Evolutionary conservation across 2,888 invertebrate genomes (phyloP).

Genomic region (Calameuta pallipes): DNA sequence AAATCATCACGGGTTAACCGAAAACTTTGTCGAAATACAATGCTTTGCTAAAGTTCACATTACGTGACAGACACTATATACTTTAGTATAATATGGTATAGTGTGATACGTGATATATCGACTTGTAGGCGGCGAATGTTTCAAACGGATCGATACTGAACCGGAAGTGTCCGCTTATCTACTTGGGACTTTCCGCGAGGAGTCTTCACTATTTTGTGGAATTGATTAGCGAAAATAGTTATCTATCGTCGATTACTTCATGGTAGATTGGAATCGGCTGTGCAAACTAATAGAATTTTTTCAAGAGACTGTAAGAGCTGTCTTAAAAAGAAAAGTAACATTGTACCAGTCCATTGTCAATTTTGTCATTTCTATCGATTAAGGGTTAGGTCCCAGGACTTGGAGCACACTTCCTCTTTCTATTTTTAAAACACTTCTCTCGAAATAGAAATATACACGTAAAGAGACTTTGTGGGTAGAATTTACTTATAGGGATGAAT

Average conservation of each 20-base stretch:
- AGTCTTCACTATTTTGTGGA: neutral
- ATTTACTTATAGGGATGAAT: neutral
- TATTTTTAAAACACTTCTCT: neutral
- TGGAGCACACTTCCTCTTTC: neutral
- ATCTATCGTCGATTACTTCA: neutral
- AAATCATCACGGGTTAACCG: neutral
- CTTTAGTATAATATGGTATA: neutral
- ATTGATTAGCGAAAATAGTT: neutral
- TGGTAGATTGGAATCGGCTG: neutral
- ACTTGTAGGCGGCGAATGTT: slow-evolving; percentile 14
- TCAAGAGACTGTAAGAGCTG: neutral
- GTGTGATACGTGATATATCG: neutral
- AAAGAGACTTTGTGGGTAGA: neutral
- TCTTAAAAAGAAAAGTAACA: neutral
- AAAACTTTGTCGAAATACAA: neutral
- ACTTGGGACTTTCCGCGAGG: neutral
- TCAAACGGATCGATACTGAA: slow-evolving; percentile 18
- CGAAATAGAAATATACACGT: neutral
- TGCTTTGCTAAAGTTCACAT: neutral
- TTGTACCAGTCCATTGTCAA: neutral
- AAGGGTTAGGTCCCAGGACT: neutral
- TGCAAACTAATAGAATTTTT: neutral
- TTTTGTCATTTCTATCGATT: neutral
- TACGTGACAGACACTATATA: neutral
- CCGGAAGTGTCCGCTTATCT: neutral